These are phyloP conservation scores for Lasioglossum villosulum DNA, from an alignment of 2,888 invertebrate genomes.

Conservation along the genomic window DNA sequence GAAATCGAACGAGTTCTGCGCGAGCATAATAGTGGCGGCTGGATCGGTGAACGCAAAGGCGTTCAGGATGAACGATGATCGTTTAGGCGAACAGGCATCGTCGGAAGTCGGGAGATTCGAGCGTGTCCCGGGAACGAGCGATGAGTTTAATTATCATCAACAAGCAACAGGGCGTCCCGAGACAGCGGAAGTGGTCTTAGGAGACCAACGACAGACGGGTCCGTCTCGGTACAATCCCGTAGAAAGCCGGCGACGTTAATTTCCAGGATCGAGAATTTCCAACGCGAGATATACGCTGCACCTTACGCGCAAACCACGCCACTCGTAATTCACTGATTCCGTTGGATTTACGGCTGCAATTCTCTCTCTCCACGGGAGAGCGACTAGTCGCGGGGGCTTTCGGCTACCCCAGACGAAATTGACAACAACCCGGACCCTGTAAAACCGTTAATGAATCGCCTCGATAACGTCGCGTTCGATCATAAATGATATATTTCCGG, in stretches of 20 bases:
- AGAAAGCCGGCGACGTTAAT: conserved; percentile 65
- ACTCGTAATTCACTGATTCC: conserved; percentile 58
- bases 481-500: not conserved
- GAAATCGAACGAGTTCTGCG: no score
- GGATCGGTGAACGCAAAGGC: no score
- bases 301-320: conserved; percentile 35
- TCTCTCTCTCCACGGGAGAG: conserved; percentile 18
- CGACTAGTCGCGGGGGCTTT: not conserved
- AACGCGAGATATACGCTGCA: conserved; percentile 50
- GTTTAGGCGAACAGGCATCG: not conserved
- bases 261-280: conserved; percentile 57
- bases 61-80: not conserved
- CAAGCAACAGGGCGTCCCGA: conserved; percentile 35
- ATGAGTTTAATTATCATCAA: conserved; percentile 59
- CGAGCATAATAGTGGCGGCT: no score
- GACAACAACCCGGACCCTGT: conserved; percentile 24
- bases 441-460: conserved; percentile 17
- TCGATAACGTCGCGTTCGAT: not conserved
- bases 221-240: conserved; percentile 60
- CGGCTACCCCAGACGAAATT: conserved; percentile 20
- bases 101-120: not conserved
- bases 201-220: conserved; percentile 54
- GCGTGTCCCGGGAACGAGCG: conserved; percentile 16
- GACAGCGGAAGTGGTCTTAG: conserved; percentile 52
- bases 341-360: conserved; percentile 53